Evolutionary conservation across 2,797 vertebrate genomes (phyloP).

Genomic region (Gallinago nigripennis): DNA sequence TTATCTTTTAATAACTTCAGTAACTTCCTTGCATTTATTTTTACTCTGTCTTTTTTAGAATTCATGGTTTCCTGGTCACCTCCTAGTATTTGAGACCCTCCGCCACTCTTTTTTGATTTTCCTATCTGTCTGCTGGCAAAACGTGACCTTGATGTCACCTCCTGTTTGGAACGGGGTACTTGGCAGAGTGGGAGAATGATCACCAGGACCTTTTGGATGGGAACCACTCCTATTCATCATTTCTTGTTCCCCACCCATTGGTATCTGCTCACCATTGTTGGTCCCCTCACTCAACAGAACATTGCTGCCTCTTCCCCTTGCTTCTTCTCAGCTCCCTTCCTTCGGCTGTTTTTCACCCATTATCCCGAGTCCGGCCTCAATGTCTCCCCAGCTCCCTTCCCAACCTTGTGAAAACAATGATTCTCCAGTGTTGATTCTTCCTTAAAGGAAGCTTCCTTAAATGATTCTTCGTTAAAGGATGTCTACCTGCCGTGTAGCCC

Average conservation of each 20-base stretch:
- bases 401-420: not conserved
- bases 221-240: not conserved
- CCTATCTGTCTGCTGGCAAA: not conserved
- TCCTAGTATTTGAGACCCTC: not conserved
- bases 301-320: not conserved
- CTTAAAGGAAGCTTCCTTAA: not conserved
- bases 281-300: fast-evolving
- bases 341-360: not conserved
- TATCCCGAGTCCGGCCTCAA: not conserved
- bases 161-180: not conserved
- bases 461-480: not conserved
- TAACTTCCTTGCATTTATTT: conserved; percentile 42
- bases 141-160: not conserved
- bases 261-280: fast-evolving
- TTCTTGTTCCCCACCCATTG: not conserved
- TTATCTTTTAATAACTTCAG: conserved; percentile 65
- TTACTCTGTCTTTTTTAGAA: not conserved
- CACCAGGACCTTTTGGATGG: not conserved
- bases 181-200: not conserved
- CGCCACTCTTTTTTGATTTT: not conserved
- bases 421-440: not conserved
- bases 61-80: conserved; percentile 1
- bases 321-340: not conserved
- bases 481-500: not conserved
- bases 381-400: not conserved